Percentiles rank a stretch among this genome's conserved stretches.
These are phyloP conservation scores for Halisarca cf. caerulea DNA, from an alignment of 37 sponge, comb jelly and placozoan genomes.

Conservation along the genomic window DNA sequence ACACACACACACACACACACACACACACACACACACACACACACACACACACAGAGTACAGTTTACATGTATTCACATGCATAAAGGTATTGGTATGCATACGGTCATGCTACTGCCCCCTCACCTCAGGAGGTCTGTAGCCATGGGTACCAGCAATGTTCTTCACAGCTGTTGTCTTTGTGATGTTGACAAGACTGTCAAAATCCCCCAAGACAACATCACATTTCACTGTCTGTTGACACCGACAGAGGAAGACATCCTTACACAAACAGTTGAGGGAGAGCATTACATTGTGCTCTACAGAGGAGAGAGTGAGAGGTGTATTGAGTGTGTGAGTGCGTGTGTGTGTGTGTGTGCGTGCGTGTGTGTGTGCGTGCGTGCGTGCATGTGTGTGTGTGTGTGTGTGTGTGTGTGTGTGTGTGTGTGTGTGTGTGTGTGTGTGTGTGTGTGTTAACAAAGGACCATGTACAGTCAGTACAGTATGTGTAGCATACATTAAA, in stretches of 20 bases:
- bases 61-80: not conserved
- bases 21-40: constrained; percentile 4
- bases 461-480: too few relatives aligned
- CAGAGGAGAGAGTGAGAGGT: too few relatives aligned
- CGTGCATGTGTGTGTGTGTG: too few relatives aligned
- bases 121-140: constrained; percentile 19
- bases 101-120: not conserved
- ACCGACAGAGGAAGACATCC: not conserved
- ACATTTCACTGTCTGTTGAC: not conserved
- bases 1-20: constrained; percentile 21
- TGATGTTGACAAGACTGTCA: not conserved
- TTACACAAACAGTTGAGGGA: not conserved
- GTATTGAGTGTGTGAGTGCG: too few relatives aligned
- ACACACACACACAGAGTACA: constrained; percentile 6
- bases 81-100: too few relatives aligned
- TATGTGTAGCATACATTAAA: too few relatives aligned
- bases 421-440: too few relatives aligned
- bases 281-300: constrained; percentile 15
- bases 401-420: too few relatives aligned
- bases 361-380: too few relatives aligned
- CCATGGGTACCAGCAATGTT: constrained; percentile 16
- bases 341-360: too few relatives aligned
- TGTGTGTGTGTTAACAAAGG: too few relatives aligned
- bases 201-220: constrained; percentile 10
- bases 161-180: not conserved